Percentiles rank a stretch among this genome's conserved stretches.
These are phyloP conservation scores for Phalloptychus januarius DNA, from an alignment of 2,797 vertebrate genomes.

Conservation along the genomic window DNA sequence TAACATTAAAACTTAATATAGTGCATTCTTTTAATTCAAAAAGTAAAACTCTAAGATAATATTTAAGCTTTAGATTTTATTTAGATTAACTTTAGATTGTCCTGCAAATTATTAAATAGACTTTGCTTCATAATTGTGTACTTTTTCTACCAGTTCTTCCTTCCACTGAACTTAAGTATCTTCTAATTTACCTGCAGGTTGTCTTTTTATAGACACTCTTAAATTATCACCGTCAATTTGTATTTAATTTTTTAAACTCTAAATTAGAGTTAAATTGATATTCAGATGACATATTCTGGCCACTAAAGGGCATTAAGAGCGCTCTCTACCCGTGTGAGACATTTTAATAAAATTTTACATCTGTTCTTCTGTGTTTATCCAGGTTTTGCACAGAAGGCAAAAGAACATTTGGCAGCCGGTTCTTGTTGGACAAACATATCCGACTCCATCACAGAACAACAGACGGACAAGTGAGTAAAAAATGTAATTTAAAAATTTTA, in stretches of 20 bases:
- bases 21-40: not conserved
- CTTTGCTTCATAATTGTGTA: not conserved
- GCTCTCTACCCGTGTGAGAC: not conserved
- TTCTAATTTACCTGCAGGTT: not conserved
- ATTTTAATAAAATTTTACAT: not conserved
- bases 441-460: constrained; percentile 87
- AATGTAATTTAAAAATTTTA: no score
- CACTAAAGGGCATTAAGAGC: constrained; percentile 16
- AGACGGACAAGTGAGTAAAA: constrained; percentile 75
- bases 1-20: not conserved
- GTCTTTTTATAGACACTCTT: not conserved
- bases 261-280: not conserved
- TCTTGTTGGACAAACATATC: constrained; percentile 94
- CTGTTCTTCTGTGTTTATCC: not conserved
- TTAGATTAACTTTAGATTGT: not conserved
- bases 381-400: constrained; percentile 97
- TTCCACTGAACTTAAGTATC: not conserved
- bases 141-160: not conserved
- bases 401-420: constrained; percentile 93
- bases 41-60: not conserved
- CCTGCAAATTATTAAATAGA: not conserved
- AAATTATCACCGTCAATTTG: not conserved
- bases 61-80: not conserved
- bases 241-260: not conserved
- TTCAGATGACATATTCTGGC: not conserved